Conservation (phyloP, 2,888 invertebrate genomes). For the Apamea crenata region DNA sequence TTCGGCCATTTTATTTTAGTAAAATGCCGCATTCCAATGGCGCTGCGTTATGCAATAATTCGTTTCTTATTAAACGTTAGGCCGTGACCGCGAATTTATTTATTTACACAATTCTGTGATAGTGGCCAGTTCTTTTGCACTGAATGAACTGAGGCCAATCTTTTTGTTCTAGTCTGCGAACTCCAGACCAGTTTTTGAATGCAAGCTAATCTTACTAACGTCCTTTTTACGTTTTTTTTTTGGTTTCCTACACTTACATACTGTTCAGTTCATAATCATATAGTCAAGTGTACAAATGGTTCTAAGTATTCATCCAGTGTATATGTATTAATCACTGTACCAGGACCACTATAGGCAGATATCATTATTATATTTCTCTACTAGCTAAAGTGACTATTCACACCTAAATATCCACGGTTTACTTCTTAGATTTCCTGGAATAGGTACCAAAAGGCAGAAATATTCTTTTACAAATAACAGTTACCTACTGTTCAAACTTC, state of each 20-base stretch:
- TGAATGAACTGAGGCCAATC: slow-evolving; percentile 8
- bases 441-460: not conserved
- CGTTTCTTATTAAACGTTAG: slow-evolving; percentile 53
- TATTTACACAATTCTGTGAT: slow-evolving; percentile 16
- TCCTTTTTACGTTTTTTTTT: not conserved
- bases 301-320: not conserved
- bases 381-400: not conserved
- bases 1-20: slow-evolving; percentile 68
- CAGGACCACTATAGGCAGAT: not conserved
- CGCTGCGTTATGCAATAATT: slow-evolving; percentile 59
- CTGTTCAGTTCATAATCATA: not conserved
- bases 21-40: slow-evolving; percentile 69
- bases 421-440: not conserved
- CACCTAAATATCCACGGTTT: not conserved
- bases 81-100: slow-evolving; percentile 61
- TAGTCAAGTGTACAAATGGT: not conserved
- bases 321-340: not conserved
- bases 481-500: not conserved
- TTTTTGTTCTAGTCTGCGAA: not conserved
- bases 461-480: not conserved
- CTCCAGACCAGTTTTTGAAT: not conserved
- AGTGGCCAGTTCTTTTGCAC: not conserved
- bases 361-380: not conserved
- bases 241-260: not conserved
- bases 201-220: not conserved